Evolutionary conservation across 2,113 vertebrate genomes (phyloP).

Genomic region (Coracopsis vasa): DNA sequence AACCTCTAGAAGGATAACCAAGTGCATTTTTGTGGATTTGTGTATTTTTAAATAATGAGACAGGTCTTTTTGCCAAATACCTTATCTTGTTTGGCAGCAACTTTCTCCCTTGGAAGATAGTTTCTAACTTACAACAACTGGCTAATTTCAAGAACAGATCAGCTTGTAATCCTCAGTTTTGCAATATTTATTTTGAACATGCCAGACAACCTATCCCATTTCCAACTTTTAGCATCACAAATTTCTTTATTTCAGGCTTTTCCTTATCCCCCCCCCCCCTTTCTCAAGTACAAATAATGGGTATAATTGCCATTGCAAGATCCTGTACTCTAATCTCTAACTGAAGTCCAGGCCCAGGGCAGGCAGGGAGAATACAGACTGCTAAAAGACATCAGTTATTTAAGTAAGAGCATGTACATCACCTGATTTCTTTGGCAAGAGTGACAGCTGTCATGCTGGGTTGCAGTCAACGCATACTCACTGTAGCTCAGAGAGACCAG

Average conservation of each 20-base stretch:
- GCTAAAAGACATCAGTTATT: not conserved
- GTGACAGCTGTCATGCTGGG: not conserved
- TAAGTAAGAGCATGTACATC: not conserved
- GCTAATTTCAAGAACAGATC: not conserved
- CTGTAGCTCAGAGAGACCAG: not conserved
- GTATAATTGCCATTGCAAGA: not conserved
- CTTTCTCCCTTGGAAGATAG: not conserved
- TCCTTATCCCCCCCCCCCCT: not conserved
- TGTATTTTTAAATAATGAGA: not conserved
- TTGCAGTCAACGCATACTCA: rapidly evolving
- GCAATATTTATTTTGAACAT: not conserved
- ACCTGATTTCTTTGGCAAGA: not conserved
- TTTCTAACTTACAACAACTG: not conserved
- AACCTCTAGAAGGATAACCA: not conserved
- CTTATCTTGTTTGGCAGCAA: not conserved
- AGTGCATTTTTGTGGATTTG: not conserved
- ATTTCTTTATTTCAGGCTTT: not conserved
- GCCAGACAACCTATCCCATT: not conserved
- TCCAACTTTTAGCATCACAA: not conserved
- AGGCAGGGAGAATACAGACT: not conserved
- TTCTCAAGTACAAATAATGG: not conserved
- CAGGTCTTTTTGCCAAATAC: not conserved
- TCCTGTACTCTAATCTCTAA: not conserved
- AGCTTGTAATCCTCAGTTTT: not conserved
- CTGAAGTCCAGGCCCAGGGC: not conserved